phyloP scores from a whole-genome alignment of 2,888 invertebrate genomes.

The Nebria salina region DNA sequence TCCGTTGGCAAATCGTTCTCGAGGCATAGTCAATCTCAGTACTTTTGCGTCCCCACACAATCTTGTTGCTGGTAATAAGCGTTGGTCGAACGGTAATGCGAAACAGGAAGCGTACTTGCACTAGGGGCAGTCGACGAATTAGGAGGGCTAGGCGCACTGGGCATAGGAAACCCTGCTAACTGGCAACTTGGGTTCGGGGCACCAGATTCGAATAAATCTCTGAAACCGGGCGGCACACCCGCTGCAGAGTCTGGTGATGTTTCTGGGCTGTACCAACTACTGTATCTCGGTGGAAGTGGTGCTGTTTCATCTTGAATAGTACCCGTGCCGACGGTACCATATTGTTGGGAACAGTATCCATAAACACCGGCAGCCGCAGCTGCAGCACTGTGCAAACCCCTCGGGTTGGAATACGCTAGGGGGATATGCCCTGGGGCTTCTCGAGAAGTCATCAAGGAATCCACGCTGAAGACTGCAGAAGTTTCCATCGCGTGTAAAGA shows the following conservation, averaged over 20 bases:
- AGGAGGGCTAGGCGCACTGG: constrained; percentile 57
- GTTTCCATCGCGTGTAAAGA: constrained; percentile 61
- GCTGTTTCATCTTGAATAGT: constrained; percentile 52
- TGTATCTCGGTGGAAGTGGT: constrained; percentile 58
- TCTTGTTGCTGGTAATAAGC: constrained; percentile 68
- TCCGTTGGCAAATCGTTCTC: constrained; percentile 33
- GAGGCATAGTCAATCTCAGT: constrained; percentile 54
- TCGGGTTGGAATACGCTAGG: constrained; percentile 53
- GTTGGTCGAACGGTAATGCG: constrained; percentile 61
- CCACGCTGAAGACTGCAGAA: constrained; percentile 69
- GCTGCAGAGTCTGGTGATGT: constrained; percentile 59
- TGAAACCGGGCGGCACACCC: constrained; percentile 49
- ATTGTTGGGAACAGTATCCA: constrained; percentile 64
- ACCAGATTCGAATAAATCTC: constrained; percentile 59
- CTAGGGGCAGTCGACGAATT: constrained; percentile 54
- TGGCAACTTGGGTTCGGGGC: constrained; percentile 62
- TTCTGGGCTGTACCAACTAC: constrained; percentile 68
- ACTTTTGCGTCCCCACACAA: constrained; percentile 65
- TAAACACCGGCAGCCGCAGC: constrained; percentile 65
- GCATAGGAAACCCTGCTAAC: constrained; percentile 54
- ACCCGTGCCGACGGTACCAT: constrained; percentile 58
- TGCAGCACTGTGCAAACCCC: constrained; percentile 58
- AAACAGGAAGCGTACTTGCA: constrained; percentile 57
- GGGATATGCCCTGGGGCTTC: constrained; percentile 53
- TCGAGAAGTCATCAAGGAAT: constrained; percentile 68